Evolutionary conservation across 2,888 invertebrate genomes (phyloP).

Genomic region (Apocheima hispidaria): DNA sequence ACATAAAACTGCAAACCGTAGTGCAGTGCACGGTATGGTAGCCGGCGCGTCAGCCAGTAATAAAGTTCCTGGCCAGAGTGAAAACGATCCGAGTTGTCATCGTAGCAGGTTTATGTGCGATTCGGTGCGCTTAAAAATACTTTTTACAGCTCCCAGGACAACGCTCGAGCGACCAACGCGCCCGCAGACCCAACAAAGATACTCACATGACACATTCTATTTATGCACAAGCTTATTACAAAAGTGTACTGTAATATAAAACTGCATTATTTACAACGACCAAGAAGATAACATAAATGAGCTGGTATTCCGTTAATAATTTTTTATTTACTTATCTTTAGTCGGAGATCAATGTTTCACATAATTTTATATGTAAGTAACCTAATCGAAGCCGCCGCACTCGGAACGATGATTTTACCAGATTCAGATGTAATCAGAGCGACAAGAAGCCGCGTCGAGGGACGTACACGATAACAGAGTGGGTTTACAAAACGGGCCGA

Average conservation of each 20-base stretch:
- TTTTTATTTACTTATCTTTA: constrained; percentile 62
- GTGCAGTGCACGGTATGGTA: constrained; percentile 42
- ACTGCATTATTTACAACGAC: constrained; percentile 41
- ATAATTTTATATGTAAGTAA: constrained; percentile 73
- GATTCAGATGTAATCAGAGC: constrained; percentile 79
- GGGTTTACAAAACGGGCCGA: constrained; percentile 69
- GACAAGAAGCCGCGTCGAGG: constrained; percentile 74
- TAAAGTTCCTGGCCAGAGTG: constrained; percentile 67
- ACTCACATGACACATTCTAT: constrained; percentile 47
- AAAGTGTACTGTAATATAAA: constrained; percentile 43
- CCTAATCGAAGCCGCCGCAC: constrained; percentile 75
- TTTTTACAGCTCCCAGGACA: constrained; percentile 62
- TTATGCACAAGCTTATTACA: constrained; percentile 42
- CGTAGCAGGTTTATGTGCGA: constrained; percentile 68
- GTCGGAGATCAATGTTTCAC: constrained; percentile 70
- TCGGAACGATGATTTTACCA: constrained; percentile 75
- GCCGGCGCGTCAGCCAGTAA: constrained; percentile 52
- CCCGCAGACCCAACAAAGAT: constrained; percentile 53
- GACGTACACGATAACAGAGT: constrained; percentile 75
- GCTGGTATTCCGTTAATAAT: constrained; percentile 50
- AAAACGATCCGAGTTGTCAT: constrained; percentile 77
- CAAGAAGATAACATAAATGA: constrained; percentile 50
- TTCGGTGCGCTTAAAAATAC: constrained; percentile 63
- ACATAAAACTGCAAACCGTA: constrained; percentile 37
- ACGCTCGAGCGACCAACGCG: constrained; percentile 44